Evolutionary conservation across 2,888 invertebrate species (phyloP).

Genomic region (Anorthoa munda): DNA sequence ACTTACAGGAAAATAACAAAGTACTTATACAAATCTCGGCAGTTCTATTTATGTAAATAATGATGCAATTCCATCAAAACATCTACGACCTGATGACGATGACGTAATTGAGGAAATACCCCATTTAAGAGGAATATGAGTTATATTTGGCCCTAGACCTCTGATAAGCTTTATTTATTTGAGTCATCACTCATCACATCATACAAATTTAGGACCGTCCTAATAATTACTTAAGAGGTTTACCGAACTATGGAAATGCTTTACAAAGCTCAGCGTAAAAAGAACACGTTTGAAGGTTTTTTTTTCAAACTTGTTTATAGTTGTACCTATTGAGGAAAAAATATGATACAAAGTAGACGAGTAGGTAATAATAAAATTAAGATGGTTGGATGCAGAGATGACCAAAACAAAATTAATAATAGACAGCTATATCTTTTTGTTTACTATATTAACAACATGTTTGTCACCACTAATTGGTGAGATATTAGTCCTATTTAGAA

Average conservation of each 20-base stretch:
- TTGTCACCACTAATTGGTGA: not conserved
- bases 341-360: not conserved
- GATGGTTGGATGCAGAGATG: conserved; percentile 9
- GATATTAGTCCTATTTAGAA: not conserved
- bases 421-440: not conserved
- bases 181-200: conserved; percentile 39
- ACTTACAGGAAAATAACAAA: conserved; percentile 12
- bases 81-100: not conserved
- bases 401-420: not conserved
- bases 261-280: conserved; percentile 15
- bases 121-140: conserved; percentile 22
- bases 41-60: conserved; percentile 31
- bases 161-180: conserved; percentile 53
- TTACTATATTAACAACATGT: not conserved
- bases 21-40: not conserved
- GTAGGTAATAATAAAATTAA: not conserved
- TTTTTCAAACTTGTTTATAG: conserved; percentile 5
- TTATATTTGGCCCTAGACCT: conserved; percentile 28
- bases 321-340: not conserved
- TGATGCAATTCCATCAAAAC: conserved; percentile 42
- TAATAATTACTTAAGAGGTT: conserved; percentile 52
- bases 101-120: conserved; percentile 25
- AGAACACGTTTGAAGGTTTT: not conserved
- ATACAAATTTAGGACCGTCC: conserved; percentile 7
- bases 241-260: conserved; percentile 51